phyloP scores from a whole-genome alignment of 2,113 vertebrate genomes.

The Tragelaphus imberbis region DNA sequence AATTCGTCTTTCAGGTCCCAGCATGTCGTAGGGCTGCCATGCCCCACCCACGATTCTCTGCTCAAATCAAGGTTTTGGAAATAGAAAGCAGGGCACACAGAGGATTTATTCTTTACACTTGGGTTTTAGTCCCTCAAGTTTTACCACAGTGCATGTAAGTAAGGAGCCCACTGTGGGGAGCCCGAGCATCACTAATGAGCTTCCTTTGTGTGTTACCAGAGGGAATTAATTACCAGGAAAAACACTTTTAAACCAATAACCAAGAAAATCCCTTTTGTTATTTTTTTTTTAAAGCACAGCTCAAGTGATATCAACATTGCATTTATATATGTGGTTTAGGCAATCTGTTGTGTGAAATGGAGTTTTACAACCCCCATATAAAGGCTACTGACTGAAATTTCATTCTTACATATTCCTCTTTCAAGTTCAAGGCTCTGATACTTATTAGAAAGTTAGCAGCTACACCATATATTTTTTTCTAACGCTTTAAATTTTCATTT shows the following conservation, averaged over 20 bases:
- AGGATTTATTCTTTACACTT: neutral
- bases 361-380: neutral
- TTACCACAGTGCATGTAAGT: neutral
- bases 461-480: neutral
- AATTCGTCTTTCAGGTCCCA: neutral
- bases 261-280: neutral
- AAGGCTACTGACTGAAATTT: neutral
- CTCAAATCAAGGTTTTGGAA: neutral
- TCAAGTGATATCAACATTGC: neutral
- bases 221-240: neutral
- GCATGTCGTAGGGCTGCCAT: neutral
- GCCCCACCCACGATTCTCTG: neutral
- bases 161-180: neutral
- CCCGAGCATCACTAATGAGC: neutral
- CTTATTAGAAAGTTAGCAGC: neutral
- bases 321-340: neutral
- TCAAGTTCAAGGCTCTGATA: neutral
- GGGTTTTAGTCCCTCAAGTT: neutral
- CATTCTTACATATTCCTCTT: neutral
- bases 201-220: neutral
- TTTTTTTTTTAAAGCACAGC: neutral
- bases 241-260: neutral
- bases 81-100: neutral
- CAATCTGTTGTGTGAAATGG: neutral
- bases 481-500: neutral